Conservation (phyloP, 2,888 invertebrate species). For the Idaea biselata region DNA sequence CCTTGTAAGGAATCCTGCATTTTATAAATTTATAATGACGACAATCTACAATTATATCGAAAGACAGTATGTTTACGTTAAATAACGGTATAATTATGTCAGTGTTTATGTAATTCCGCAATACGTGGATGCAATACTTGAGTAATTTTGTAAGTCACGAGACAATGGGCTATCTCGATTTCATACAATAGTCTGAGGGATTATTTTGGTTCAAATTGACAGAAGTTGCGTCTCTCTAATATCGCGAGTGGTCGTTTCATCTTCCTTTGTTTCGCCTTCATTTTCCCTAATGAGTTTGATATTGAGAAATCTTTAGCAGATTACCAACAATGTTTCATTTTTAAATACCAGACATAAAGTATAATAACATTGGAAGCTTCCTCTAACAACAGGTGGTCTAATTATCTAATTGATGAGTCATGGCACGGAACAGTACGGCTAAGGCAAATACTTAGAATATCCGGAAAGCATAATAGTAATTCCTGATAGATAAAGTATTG, state of each 20-base stretch:
- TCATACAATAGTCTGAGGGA: neutral
- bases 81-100: conserved; percentile 16
- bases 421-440: neutral
- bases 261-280: neutral
- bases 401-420: neutral
- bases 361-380: neutral
- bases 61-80: conserved; percentile 9
- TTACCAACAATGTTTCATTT: neutral
- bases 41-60: neutral
- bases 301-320: neutral
- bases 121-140: conserved; percentile 8
- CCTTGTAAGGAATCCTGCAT: conserved; percentile 1
- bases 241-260: no score
- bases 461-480: conserved; percentile 33
- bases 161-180: neutral
- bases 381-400: neutral
- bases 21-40: neutral
- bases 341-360: neutral
- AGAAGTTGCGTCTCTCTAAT: neutral
- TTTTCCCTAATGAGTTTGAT: neutral
- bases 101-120: conserved; percentile 9
- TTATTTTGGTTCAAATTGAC: neutral
- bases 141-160: neutral
- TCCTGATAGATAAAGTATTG: conserved; percentile 7
- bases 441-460: conserved; percentile 20